These are phyloP conservation scores for Chironomus tepperi DNA, from an alignment of 1,140 invertebrate genomes.

Conservation along the genomic window DNA sequence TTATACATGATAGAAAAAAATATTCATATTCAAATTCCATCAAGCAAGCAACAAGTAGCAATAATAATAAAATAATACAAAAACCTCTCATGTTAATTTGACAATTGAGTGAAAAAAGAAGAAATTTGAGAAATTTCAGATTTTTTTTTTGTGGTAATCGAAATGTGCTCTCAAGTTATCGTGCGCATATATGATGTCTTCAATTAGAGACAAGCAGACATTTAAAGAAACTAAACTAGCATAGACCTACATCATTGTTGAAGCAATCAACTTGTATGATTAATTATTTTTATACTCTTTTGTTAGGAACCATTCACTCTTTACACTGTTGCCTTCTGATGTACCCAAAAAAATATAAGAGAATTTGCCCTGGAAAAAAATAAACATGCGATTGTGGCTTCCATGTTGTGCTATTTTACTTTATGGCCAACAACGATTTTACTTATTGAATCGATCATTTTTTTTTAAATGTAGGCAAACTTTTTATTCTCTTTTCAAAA, in stretches of 20 bases:
- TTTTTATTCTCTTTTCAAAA: too few species aligned
- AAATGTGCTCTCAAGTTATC: background rate
- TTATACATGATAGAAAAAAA: too few species aligned
- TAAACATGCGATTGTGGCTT: slow-evolving; percentile 1
- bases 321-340: background rate
- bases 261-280: slow-evolving; percentile 19
- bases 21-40: too few species aligned
- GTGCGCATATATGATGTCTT: background rate
- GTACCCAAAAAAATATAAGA: background rate
- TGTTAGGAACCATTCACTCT: background rate
- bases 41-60: too few species aligned
- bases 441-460: background rate
- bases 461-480: background rate
- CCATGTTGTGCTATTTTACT: background rate
- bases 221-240: background rate
- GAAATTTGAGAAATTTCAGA: background rate
- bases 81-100: too few species aligned
- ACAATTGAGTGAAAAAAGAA: background rate
- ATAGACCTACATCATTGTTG: slow-evolving; percentile 8
- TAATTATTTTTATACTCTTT: slow-evolving; percentile 16
- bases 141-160: background rate
- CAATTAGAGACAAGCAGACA: background rate
- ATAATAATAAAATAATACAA: too few species aligned
- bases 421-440: background rate
- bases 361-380: background rate